These are phyloP conservation scores for Cinclus cinclus DNA, from an alignment of 2,113 vertebrate species.

Conservation along the genomic window DNA sequence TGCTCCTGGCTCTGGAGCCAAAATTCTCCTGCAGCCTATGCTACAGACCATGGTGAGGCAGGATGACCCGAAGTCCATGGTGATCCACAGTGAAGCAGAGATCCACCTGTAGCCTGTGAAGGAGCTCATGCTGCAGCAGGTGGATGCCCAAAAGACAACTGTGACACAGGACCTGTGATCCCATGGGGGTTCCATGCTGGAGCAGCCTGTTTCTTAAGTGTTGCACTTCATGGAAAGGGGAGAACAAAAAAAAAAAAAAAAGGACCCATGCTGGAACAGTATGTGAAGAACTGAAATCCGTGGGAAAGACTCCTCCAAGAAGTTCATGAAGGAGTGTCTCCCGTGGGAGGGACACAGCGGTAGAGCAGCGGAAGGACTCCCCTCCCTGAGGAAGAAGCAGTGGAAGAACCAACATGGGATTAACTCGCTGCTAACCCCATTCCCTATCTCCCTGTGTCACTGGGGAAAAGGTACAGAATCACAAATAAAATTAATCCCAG, in stretches of 20 bases:
- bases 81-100: neutral
- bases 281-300: neutral
- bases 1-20: neutral
- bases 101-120: neutral
- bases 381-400: neutral
- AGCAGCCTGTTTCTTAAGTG: neutral
- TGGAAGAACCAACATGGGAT: neutral
- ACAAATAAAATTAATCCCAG: neutral
- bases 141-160: neutral
- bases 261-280: neutral
- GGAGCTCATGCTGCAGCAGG: neutral
- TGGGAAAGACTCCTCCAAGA: neutral
- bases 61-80: neutral
- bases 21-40: neutral
- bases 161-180: neutral
- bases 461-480: neutral
- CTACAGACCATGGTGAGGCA: neutral
- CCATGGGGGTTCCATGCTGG: neutral
- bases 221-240: neutral
- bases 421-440: neutral
- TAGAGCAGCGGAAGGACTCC: neutral
- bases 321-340: neutral
- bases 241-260: neutral
- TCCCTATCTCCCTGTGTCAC: neutral
- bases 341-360: accelerated